These are phyloP conservation scores for Agrotis clavis DNA, from an alignment of 2,888 invertebrate species.

Conservation along the genomic window DNA sequence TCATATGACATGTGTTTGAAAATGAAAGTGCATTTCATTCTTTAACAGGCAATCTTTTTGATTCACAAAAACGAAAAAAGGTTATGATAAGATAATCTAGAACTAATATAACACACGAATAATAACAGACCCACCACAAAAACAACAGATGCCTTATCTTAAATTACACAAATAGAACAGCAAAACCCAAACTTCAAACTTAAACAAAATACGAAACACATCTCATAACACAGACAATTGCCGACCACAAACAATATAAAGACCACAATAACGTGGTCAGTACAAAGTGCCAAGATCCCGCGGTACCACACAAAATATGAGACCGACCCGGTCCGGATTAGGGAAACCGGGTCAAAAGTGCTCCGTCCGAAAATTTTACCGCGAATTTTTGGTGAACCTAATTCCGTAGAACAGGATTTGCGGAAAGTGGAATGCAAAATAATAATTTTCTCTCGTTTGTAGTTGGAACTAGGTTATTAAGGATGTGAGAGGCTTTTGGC, in stretches of 20 bases:
- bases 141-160: conserved; percentile 1
- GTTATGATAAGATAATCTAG: too few species aligned
- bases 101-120: neutral
- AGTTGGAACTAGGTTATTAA: conserved; percentile 2
- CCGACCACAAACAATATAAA: conserved; percentile 67
- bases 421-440: conserved; percentile 46
- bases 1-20: too few species aligned
- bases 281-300: conserved; percentile 74
- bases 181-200: conserved; percentile 14
- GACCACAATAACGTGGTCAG: conserved; percentile 74
- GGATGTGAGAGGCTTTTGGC: conserved; percentile 3
- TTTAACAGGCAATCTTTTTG: too few species aligned
- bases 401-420: conserved; percentile 49
- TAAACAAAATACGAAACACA: conserved; percentile 39
- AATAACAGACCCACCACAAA: neutral
- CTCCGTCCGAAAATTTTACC: conserved; percentile 43
- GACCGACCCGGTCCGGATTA: conserved; percentile 47
- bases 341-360: conserved; percentile 54
- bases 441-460: conserved; percentile 45
- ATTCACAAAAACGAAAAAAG: too few species aligned
- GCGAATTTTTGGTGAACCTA: conserved; percentile 54
- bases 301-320: conserved; percentile 69
- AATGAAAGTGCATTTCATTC: too few species aligned
- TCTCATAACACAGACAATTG: conserved; percentile 60
- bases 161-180: conserved; percentile 13